Base-by-base conservation (phyloP, 2,797 vertebrate species). In the Sparus aurata region DNA sequence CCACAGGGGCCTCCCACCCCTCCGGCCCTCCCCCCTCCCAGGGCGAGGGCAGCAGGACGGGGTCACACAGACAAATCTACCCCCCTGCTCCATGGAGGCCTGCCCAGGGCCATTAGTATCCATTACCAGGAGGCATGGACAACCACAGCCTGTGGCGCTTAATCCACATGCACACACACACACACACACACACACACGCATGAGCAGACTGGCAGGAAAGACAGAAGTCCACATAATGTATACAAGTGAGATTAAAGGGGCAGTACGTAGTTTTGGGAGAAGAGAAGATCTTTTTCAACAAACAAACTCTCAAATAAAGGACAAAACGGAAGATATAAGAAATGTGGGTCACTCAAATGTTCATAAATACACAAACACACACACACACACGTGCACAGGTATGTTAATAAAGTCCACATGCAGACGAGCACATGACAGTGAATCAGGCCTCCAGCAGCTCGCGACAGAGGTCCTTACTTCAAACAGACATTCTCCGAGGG, bases 31-130 rank as follows among this genome's bases (percentile, higher is more conserved):
- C 75, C 70, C 75, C 80, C 77, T 81, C 89, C 88, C 74, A 76
- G 85, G 77, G 83, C 20, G 85, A 85, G 85, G 80, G 85, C 79
- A 84, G 81, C 83, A 85, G 86, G 89, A 89, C 78, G 73, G 80
- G 91, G 92, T 94, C 89, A 93, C 90, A 91, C 61, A 87, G 88
- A 84, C 91, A 90, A 92, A 86, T 83, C 89, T 85, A 85, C 79
- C 71, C 77, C 80, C 76, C 77, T 62, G 85, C 85, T 85, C 85
- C 85, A 84, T 63, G 77, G 90, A 88, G 86, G 88, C 85, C 89
- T 91, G 90, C 92, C 91, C 88, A 89, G 80, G 90, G 87, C 92
- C 87, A 93, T 93, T 89, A 91, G 89, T 90, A 92, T 93, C 93
- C 85, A 91, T 93, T 93, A 93, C 91, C 83, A 79, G 86, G 86